phyloP scores from a whole-genome alignment of 2,888 invertebrate genomes.

The Drosophila glabriapex region DNA sequence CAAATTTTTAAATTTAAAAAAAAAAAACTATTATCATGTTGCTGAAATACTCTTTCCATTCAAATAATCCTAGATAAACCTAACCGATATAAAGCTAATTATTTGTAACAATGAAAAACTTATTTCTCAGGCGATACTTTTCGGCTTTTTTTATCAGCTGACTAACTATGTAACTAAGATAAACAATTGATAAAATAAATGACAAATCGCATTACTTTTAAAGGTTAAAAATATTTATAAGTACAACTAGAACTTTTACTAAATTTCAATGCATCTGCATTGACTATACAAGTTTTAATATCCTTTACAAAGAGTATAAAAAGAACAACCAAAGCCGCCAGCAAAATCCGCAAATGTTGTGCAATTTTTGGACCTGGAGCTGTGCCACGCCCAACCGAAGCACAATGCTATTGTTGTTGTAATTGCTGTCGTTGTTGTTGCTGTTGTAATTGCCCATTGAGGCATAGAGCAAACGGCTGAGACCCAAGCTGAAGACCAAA shows the following conservation, averaged over 20 bases:
- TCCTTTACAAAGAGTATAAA: background rate
- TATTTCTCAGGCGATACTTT: background rate
- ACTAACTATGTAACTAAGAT: background rate
- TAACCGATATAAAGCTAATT: background rate
- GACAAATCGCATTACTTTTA: background rate
- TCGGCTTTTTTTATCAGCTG: background rate
- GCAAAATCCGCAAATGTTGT: slow-evolving; percentile 49
- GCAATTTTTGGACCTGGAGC: slow-evolving; percentile 39
- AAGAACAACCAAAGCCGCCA: slow-evolving; percentile 42
- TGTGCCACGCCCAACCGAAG: slow-evolving; percentile 26
- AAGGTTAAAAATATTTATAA: background rate
- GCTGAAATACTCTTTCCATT: slow-evolving; percentile 30
- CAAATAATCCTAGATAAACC: background rate
- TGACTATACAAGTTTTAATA: background rate
- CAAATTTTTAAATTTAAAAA: slow-evolving; percentile 62
- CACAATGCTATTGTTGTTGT: slow-evolving; percentile 13
- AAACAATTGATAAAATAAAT: background rate
- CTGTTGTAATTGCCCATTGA: slow-evolving; percentile 70
- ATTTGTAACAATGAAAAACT: background rate
- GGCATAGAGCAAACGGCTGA: slow-evolving; percentile 49
- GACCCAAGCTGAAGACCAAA: slow-evolving; percentile 28
- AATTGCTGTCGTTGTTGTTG: slow-evolving; percentile 24
- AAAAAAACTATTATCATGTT: background rate
- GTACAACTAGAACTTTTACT: background rate
- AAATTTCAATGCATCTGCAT: background rate